Evolutionary conservation across 2,113 vertebrate species (phyloP).

Genomic region (Micromys minutus): DNA sequence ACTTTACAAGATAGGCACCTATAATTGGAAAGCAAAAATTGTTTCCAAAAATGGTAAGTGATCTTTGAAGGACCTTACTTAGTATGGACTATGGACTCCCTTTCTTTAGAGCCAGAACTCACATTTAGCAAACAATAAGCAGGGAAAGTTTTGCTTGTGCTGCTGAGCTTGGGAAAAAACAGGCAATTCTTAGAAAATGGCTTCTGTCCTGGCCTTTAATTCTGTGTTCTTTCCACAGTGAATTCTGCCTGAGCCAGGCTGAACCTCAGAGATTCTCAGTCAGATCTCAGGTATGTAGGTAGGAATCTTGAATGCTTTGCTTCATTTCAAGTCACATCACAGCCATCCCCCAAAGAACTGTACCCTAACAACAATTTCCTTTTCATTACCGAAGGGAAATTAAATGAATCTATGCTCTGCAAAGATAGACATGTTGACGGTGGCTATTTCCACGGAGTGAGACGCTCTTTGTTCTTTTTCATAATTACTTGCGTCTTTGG

Average conservation of each 20-base stretch:
- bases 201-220: constrained; percentile 55
- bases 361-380: constrained; percentile 27
- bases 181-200: constrained; percentile 56
- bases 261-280: constrained; percentile 3
- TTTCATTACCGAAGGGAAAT: constrained; percentile 61
- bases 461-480: constrained; percentile 2
- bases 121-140: constrained; percentile 19
- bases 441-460: neutral
- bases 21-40: neutral
- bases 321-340: constrained; percentile 51
- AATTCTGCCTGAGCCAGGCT: constrained; percentile 44
- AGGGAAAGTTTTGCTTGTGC: constrained; percentile 39
- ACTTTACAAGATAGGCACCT: neutral
- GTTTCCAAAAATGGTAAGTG: constrained; percentile 47
- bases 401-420: constrained; percentile 35
- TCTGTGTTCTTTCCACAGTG: constrained; percentile 40
- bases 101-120: constrained; percentile 32
- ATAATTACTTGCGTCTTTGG: constrained; percentile 40
- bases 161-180: constrained; percentile 21
- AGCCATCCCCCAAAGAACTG: constrained; percentile 6
- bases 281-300: neutral
- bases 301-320: constrained; percentile 1
- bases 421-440: constrained; percentile 33
- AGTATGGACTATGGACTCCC: neutral
- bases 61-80: constrained; percentile 33